Evolutionary conservation across 2,888 invertebrate species (phyloP).

Genomic region (Ernsta delagoae): DNA sequence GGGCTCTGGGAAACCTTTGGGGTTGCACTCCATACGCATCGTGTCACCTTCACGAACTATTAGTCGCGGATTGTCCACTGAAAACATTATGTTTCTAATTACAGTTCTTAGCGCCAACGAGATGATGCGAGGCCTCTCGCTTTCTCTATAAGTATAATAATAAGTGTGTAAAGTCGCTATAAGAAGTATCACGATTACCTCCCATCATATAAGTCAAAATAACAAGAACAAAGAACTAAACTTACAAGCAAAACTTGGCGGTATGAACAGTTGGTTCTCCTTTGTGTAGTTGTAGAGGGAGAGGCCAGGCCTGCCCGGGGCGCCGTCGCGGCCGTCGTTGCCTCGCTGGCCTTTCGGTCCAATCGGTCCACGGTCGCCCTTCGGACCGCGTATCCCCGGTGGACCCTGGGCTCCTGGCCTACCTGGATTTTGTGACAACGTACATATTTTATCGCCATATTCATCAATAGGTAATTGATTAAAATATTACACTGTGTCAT

Average conservation of each 20-base stretch:
- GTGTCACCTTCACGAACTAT: conserved; percentile 93
- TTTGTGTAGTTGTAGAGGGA: conserved; percentile 90
- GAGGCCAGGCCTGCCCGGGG: conserved; percentile 92
- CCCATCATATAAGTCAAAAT: no score
- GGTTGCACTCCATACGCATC: conserved; percentile 92
- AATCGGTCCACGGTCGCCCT: conserved; percentile 87
- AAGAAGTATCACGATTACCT: no score
- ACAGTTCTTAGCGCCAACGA: neutral
- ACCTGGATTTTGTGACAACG: conserved; percentile 71
- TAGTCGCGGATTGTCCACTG: conserved; percentile 84
- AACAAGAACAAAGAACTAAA: no score
- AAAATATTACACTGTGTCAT: no score
- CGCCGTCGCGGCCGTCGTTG: conserved; percentile 89
- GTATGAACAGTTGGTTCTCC: conserved; percentile 89
- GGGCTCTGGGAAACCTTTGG: conserved; percentile 91
- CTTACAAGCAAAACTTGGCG: conserved; percentile 91
- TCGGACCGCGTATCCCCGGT: conserved; percentile 89
- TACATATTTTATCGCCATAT: no score
- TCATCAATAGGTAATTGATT: no score
- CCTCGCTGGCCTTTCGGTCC: conserved; percentile 91
- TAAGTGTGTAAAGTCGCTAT: no score
- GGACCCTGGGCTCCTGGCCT: conserved; percentile 87
- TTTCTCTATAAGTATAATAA: no score
- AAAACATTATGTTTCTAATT: neutral
- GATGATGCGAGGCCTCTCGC: no score